phyloP scores from a whole-genome alignment of 2,797 vertebrate species.

The Anomalospiza imberbis region DNA sequence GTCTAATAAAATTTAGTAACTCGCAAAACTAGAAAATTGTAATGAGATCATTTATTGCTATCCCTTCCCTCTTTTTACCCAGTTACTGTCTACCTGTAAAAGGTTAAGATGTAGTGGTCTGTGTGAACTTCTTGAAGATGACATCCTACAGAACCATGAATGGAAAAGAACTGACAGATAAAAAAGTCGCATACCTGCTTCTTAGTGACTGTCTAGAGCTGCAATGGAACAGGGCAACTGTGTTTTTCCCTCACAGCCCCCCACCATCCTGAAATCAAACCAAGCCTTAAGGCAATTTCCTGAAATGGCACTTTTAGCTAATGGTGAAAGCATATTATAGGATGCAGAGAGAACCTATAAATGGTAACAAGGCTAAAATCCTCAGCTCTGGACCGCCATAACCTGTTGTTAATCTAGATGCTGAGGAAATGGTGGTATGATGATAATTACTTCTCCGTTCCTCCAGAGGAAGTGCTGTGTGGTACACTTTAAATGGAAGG shows the following conservation, averaged over 20 bases:
- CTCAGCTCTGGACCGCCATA: neutral
- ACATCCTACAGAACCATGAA: neutral
- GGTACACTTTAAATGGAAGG: neutral
- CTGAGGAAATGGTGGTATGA: neutral
- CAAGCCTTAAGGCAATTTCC: neutral
- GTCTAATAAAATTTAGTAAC: neutral
- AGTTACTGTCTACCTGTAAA: neutral
- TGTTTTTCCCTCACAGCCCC: neutral
- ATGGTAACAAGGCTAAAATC: neutral
- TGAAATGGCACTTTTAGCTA: neutral
- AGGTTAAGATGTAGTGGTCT: neutral
- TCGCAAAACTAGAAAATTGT: neutral
- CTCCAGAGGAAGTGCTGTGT: neutral
- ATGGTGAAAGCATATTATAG: neutral
- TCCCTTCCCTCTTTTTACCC: neutral
- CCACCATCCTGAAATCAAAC: neutral
- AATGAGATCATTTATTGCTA: neutral
- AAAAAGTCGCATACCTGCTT: neutral
- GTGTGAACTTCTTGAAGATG: neutral
- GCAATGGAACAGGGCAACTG: neutral
- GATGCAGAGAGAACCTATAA: neutral
- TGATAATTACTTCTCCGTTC: constrained; percentile 4
- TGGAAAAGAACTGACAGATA: neutral
- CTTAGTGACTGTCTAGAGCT: neutral
- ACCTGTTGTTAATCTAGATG: neutral